Evolutionary conservation across 1,140 invertebrate species (phyloP).

Genomic region (Streblospio benedicti): DNA sequence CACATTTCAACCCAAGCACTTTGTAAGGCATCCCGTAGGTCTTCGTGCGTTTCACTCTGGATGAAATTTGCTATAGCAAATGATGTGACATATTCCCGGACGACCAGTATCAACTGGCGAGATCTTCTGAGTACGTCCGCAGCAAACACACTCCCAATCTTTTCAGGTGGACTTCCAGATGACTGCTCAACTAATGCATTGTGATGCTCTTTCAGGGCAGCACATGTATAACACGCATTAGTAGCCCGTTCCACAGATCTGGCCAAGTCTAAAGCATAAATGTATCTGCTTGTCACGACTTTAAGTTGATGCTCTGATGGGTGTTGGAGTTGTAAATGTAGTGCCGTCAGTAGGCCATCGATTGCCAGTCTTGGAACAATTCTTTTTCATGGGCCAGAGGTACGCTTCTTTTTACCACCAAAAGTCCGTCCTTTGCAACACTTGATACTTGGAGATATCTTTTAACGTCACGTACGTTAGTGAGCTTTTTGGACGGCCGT

Average conservation of each 20-base stretch:
- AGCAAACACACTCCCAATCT: background rate
- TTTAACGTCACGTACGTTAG: slow-evolving; percentile 20
- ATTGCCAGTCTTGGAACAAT: slow-evolving; percentile 19
- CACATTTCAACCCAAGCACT: too few relatives aligned
- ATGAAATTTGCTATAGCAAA: too few relatives aligned
- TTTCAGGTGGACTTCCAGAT: too few relatives aligned
- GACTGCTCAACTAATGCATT: too few relatives aligned
- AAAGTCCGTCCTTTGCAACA: slow-evolving; percentile 23
- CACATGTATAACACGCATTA: slow-evolving; percentile 12
- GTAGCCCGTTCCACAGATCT: slow-evolving; percentile 5
- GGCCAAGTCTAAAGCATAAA: slow-evolving; percentile 22
- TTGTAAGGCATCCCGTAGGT: too few relatives aligned
- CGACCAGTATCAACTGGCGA: background rate
- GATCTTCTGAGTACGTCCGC: background rate
- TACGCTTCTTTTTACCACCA: slow-evolving; percentile 15
- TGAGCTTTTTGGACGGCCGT: slow-evolving; percentile 21
- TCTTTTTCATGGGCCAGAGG: background rate
- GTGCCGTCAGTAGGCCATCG: slow-evolving; percentile 18
- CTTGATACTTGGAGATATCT: slow-evolving; percentile 17
- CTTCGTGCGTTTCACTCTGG: too few relatives aligned
- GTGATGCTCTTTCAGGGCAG: slow-evolving; percentile 11
- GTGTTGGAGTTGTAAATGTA: slow-evolving; percentile 20
- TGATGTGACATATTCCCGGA: background rate
- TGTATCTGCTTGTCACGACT: slow-evolving; percentile 11
- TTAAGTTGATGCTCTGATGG: slow-evolving; percentile 15